These are phyloP conservation scores for Corythornis vintsioides DNA, from an alignment of 2,113 vertebrate species.

Conservation along the genomic window DNA sequence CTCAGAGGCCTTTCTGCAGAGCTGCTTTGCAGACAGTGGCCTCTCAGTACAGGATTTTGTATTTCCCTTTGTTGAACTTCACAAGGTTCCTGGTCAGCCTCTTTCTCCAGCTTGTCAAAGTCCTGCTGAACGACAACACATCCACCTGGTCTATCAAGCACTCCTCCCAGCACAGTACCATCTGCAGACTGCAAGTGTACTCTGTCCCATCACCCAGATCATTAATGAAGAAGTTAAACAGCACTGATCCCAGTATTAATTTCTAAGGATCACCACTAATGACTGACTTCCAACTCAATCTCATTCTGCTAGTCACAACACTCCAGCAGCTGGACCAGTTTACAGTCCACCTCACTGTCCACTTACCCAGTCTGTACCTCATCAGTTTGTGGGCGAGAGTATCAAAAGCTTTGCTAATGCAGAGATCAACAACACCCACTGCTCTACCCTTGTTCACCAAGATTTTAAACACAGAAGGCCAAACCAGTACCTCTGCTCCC, in stretches of 20 bases:
- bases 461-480: neutral
- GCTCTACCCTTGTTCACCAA: neutral
- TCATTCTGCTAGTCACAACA: neutral
- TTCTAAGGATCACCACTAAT: neutral
- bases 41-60: neutral
- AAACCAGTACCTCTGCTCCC: neutral
- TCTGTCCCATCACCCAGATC: neutral
- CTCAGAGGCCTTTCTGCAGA: neutral
- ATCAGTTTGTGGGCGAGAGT: rapidly evolving
- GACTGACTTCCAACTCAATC: neutral
- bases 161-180: neutral
- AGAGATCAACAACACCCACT: neutral
- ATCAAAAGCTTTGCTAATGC: neutral
- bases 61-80: neutral
- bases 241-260: neutral
- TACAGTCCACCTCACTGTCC: neutral
- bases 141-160: neutral
- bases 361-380: neutral
- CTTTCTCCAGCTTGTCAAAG: neutral
- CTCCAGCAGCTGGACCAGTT: neutral
- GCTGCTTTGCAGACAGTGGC: neutral
- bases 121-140: neutral
- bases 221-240: neutral
- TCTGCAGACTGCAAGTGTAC: neutral
- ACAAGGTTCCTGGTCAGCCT: neutral